Evolutionary conservation across 2,113 vertebrate species (phyloP), one percentile per base, ranked within the genome.

Genomic region (Pao palembangensis): DNA sequence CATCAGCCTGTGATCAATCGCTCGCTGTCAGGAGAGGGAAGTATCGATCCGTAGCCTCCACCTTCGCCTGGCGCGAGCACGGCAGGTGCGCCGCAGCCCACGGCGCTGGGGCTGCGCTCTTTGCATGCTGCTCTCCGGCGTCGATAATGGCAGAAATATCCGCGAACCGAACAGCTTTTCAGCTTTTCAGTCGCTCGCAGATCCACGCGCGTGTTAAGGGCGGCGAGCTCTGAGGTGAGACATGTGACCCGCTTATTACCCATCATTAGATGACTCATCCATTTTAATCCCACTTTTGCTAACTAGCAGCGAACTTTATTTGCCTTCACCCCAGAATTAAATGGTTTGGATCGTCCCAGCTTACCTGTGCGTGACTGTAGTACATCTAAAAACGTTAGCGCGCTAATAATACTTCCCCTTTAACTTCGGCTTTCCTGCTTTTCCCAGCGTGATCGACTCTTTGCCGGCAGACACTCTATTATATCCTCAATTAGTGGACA

Each of bases 1-100:
- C 62, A 76, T 82, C 72, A 59, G 73, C 21, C 67, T 51, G 68
- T 81, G 84, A 89, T 89, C 87, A 89, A 84, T 88, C 84, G 61
- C 77, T 79, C 76, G 60, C 74, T 79, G 81, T 84, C 84, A 85
- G 63, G 73, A 85, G 79, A 8, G 8, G n/a, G 46, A 48, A 61
- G 64, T 82, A 89, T 85, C 81, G 84, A 87, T 86, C 75, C 67
- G 49, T 58, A 65, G 71, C 60, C 49, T 54, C 41, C 31, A 75
- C 52, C 55, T 65, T 74, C 42, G 61, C 58, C 59, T 47, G 57
- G 46, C 72, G 54, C 44, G 71, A 71, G 63, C 47, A 61, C 58
- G 69, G 54, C 23, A n/a, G 71, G 23, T 69, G 61, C 55, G n/a
- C 47, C 16, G 42, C 53, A 73, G 61, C 67, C 60, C 25, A 64